Evolutionary conservation across 2,888 invertebrate genomes (phyloP).

Genomic region (Chromoteleia sp.): DNA sequence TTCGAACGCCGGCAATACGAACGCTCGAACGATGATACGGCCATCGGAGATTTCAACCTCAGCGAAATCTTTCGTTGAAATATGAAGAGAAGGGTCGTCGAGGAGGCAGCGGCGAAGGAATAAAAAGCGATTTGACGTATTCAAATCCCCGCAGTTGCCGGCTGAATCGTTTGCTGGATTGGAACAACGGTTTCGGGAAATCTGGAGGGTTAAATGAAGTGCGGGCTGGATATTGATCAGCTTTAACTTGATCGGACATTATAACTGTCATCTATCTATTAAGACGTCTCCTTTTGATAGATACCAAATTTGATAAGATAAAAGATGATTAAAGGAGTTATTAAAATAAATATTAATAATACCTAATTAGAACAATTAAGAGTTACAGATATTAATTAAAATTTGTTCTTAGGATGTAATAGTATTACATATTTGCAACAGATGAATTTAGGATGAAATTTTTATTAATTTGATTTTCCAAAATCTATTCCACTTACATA

Average conservation of each 20-base stretch:
- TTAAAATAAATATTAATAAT: too few relatives aligned
- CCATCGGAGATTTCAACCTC: constrained; percentile 45
- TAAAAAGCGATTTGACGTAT: constrained; percentile 45
- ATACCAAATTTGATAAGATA: too few relatives aligned
- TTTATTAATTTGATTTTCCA: too few relatives aligned
- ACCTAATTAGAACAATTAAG: too few relatives aligned
- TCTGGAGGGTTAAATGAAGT: constrained; percentile 17
- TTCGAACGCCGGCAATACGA: constrained; percentile 65
- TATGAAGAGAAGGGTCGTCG: constrained; percentile 1
- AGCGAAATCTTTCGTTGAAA: constrained; percentile 16
- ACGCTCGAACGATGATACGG: constrained; percentile 46
- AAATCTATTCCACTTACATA: too few relatives aligned
- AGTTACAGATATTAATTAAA: too few relatives aligned
- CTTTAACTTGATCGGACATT: not conserved
- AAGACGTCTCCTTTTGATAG: too few relatives aligned
- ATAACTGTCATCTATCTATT: not conserved
- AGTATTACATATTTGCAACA: too few relatives aligned
- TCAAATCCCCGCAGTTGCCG: constrained; percentile 12
- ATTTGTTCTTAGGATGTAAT: too few relatives aligned
- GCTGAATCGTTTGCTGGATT: constrained; percentile 5
- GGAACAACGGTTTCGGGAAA: constrained; percentile 1
- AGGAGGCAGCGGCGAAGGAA: constrained; percentile 16
- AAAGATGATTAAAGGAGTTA: too few relatives aligned
- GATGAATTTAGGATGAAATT: too few relatives aligned
- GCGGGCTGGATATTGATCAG: constrained; percentile 7